A percentile compares a stretch with the other conserved stretches of the same genome.
Conservation (phyloP, 2,113 vertebrate genomes). For the Cebidichthys violaceus region DNA sequence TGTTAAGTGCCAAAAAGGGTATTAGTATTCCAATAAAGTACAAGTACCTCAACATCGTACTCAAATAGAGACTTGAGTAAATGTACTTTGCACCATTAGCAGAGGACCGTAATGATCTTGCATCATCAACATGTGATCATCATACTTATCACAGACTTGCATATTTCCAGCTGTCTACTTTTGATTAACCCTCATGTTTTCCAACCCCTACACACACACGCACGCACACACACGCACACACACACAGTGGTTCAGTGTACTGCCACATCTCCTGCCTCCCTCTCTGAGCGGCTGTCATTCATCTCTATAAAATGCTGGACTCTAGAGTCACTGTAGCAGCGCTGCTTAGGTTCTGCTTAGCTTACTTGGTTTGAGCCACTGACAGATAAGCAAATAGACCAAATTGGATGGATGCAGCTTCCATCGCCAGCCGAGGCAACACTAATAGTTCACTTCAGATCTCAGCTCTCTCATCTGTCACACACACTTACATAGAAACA, state of each 20-base stretch:
- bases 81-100: not conserved
- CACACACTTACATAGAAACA: conserved; percentile 15
- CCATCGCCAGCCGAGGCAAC: conserved; percentile 42
- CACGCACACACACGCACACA: conserved; percentile 14
- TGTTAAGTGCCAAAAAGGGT: not conserved
- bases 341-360: conserved; percentile 55
- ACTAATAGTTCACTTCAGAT: conserved; percentile 64
- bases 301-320: conserved; percentile 50
- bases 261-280: conserved; percentile 11
- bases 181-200: conserved; percentile 9
- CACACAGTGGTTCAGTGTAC: conserved; percentile 16
- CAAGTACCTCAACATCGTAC: not conserved
- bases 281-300: conserved; percentile 40
- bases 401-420: conserved; percentile 69
- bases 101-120: not conserved
- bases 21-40: not conserved
- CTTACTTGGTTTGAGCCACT: conserved; percentile 62
- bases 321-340: conserved; percentile 45
- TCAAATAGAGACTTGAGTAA: not conserved
- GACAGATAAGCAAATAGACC: conserved; percentile 62
- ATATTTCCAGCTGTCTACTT: conserved; percentile 11
- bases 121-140: conserved; percentile 2
- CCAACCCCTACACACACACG: conserved; percentile 1
- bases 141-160: not conserved
- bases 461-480: conserved; percentile 36